Evolutionary conservation across 2,113 vertebrate genomes (phyloP), one percentile per base, ranked within the genome.

Genomic region (Struthio camelus): DNA sequence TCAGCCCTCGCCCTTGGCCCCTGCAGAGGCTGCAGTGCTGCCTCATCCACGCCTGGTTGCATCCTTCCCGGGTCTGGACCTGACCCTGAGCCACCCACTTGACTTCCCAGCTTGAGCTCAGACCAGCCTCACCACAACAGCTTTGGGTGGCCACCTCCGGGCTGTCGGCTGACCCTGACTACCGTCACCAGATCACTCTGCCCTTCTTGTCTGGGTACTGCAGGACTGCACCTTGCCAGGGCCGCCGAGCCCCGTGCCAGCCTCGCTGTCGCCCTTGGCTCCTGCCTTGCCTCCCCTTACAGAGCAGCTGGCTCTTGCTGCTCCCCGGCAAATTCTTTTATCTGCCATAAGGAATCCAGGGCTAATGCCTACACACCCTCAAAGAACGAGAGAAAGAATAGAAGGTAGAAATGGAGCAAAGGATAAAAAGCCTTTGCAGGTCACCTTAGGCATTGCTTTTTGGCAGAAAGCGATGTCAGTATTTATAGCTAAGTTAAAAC

Each of bases 371-470:
- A 34, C 13, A 3, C 8, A 3, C 3, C 7, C 19, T 38, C 38
- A 38, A 14, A 77, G 58, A 85, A 51, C 2, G 4, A 50, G 11
- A 28, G 14, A 50, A 59, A 66, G 83, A 88, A 36, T 1, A 83
- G 12, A 84, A 85, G 50, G 56, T 14, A 85, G 40, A 56, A 84
- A 75, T 18, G 54, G 6, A 23, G 58, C 24, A 73, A 66, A 56
- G 40, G 34, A 83, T 85, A 46, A 85, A 95, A 91, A 73, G 44
- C 44, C 54, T 87, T 75, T 78, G 40, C 46, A 80, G 87, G 85
- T 97, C 93, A 97, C 96, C 92, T 97, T 97, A 87, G 66, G 93
- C 91, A 79, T 81, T 95, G 76, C 71, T 93, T 95, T 93, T 96
- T 69, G 79, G 80, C 90, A 95, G 95, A 94, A 97, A 96, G 66